Evolutionary conservation across 2,797 vertebrate species (phyloP).

Genomic region (Gambelia wislizenii): DNA sequence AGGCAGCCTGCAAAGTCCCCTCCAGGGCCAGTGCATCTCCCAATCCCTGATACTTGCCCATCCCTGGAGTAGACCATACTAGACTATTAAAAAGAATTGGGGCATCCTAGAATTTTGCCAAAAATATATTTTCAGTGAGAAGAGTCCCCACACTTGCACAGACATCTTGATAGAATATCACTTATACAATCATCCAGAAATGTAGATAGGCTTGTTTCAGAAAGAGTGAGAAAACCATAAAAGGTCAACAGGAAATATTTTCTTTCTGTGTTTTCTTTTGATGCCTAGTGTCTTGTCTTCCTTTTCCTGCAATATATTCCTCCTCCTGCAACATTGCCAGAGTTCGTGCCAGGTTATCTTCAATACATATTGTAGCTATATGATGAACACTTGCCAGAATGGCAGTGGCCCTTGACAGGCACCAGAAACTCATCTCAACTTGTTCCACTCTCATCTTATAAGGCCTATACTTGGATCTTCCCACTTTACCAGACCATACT

Average conservation of each 20-base stretch:
- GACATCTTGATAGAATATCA: background rate
- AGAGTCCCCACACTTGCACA: background rate
- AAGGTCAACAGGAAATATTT: no score
- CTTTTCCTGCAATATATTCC: background rate
- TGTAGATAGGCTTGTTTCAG: background rate
- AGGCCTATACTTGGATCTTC: background rate
- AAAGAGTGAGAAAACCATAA: background rate
- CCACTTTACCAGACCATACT: no score
- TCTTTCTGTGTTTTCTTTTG: no score
- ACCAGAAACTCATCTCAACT: no score
- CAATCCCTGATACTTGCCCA: no score
- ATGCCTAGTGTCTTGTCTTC: background rate
- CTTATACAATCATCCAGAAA: background rate
- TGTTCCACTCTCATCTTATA: background rate
- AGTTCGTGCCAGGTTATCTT: no score
- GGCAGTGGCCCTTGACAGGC: no score
- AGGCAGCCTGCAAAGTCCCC: no score
- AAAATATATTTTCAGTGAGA: background rate
- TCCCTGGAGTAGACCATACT: background rate
- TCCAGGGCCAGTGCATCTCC: no score
- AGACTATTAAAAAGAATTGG: background rate
- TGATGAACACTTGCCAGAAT: no score
- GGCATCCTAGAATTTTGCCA: background rate
- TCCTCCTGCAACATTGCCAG: background rate
- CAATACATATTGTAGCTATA: background rate